Base-by-base conservation (phyloP, 2,888 invertebrate genomes). In the Mamestra brassicae region DNA sequence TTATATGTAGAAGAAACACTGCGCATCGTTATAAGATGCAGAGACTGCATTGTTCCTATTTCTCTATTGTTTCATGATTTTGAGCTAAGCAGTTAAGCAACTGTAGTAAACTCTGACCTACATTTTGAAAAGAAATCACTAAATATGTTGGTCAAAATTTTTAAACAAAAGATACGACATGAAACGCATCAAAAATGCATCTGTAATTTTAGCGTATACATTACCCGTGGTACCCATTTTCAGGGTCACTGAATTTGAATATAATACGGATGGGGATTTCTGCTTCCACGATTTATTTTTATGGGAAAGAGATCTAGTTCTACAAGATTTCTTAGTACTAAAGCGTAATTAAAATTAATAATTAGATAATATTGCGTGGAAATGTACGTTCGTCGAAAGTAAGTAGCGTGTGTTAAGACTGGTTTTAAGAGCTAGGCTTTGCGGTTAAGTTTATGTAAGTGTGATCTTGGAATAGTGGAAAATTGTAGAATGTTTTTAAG, bases 211-310 rank as follows among this genome's bases (percentile, higher is more conserved):
- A 74, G 17, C 76, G 11, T 85, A 54, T 86, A 81, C 84, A 83
- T 55, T 3, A 17, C 36, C 8, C 7, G 65, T 64, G 62, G 36
- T 47, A 58, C 54, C 57, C 63, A 67, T 75, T 78, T 80, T 69
- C 76, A 79, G 63, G 66, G 71, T 76, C 69, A 71, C 58, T 61
- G 71, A 84, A 85, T 84, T 80, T 84, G 77, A 85, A 89, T 87
- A 85, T 80, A 84, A 83, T 87, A 87, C 88, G 85, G 78, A 63
- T 70, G 85, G 89, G 90, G 70, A 85, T 88, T 91, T 88, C 82
- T 86, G 70, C 71, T 85, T 85, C 83, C 81, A 88, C 76, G 52
- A 69, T 80, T 88, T 50, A 62, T 73, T 76, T 73, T 61, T 73
- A 78, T 77, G 71, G 71, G 68, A 80, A 83, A 66, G 45, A 68